Conservation (phyloP, 1,140 invertebrate species). For the Sipha flava region DNA sequence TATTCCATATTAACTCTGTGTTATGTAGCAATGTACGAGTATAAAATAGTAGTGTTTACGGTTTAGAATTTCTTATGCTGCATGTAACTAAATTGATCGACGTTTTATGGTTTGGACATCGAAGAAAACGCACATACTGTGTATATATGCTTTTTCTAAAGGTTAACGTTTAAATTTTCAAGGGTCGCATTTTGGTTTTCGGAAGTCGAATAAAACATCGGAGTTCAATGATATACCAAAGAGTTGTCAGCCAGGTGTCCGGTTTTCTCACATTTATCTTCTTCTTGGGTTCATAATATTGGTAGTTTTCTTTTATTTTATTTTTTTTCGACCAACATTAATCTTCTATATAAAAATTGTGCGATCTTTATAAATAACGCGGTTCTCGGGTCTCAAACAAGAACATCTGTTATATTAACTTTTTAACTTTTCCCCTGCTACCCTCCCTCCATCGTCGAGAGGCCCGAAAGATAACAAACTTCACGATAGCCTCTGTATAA, state of each 20-base stretch:
- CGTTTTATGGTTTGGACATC: neutral
- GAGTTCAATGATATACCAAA: neutral
- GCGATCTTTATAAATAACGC: slow-evolving; percentile 24
- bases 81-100: neutral
- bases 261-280: slow-evolving; percentile 31
- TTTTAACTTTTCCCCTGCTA: slow-evolving; percentile 21
- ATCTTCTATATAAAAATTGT: slow-evolving; percentile 18
- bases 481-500: neutral
- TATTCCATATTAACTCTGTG: too few species aligned
- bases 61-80: neutral
- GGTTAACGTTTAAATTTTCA: slow-evolving; percentile 20
- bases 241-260: slow-evolving; percentile 23
- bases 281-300: neutral
- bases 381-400: neutral
- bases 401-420: slow-evolving; percentile 31
- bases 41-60: neutral
- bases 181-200: neutral
- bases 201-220: slow-evolving; percentile 27
- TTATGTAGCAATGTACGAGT: too few species aligned
- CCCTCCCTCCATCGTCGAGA: neutral
- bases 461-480: slow-evolving; percentile 22
- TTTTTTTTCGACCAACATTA: slow-evolving; percentile 7
- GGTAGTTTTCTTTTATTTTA: neutral
- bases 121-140: neutral
- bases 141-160: neutral